These are phyloP conservation scores for Cladorhizidae sp. DNA, from an alignment of 37 sponge, comb jelly and placozoan species.

Conservation along the genomic window DNA sequence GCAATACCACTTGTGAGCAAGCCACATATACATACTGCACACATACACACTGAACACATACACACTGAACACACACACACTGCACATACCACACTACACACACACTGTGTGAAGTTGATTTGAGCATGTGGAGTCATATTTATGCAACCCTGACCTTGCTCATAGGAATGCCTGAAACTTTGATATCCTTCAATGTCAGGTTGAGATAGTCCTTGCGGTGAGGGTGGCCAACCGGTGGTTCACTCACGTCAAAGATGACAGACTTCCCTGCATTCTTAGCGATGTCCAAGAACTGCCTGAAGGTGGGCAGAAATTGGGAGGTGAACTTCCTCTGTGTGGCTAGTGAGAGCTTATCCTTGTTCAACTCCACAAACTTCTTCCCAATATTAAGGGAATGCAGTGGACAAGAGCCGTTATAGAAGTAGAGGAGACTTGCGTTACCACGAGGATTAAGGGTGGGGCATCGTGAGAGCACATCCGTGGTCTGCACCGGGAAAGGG, in stretches of 20 bases:
- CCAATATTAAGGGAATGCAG: slow-evolving; percentile 33
- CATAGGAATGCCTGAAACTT: slow-evolving; percentile 17
- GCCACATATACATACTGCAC: too few species aligned
- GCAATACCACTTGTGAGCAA: too few species aligned
- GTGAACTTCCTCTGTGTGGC: background rate
- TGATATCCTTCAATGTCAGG: slow-evolving; percentile 28
- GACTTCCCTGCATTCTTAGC: slow-evolving; percentile 11
- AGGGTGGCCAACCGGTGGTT: slow-evolving; percentile 32
- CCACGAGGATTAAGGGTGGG: slow-evolving; percentile 14
- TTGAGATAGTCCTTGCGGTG: slow-evolving; percentile 20
- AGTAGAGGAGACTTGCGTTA: slow-evolving; percentile 45
- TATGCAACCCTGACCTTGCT: slow-evolving; percentile 41
- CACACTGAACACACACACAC: too few species aligned
- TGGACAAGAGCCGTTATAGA: slow-evolving; percentile 30
- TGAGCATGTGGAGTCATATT: too few species aligned
- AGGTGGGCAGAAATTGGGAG: slow-evolving; percentile 17
- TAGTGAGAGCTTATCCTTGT: background rate
- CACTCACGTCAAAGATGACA: slow-evolving; percentile 49
- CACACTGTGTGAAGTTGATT: too few species aligned
- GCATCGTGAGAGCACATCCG: slow-evolving; percentile 32
- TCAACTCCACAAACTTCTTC: background rate
- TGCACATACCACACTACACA: too few species aligned
- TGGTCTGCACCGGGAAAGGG: slow-evolving; percentile 30
- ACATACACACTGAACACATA: too few species aligned
- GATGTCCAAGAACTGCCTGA: slow-evolving; percentile 23